These are phyloP conservation scores for Margarornis squamiger DNA, from an alignment of 2,797 vertebrate species.

Conservation along the genomic window DNA sequence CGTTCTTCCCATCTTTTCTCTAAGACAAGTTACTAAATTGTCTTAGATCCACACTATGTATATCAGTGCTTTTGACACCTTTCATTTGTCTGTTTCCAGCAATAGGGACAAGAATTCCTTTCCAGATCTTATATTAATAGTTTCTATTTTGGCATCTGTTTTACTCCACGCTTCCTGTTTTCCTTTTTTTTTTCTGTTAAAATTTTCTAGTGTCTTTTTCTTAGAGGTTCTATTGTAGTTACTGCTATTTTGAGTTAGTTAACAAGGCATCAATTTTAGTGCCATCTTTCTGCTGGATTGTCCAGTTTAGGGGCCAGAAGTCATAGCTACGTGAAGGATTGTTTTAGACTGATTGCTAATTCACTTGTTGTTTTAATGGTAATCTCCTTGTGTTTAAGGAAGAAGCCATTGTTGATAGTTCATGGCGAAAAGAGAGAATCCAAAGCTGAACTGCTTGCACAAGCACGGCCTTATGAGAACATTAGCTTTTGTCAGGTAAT, in stretches of 20 bases:
- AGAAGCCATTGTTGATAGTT: constrained; percentile 87
- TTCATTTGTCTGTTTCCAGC: background rate
- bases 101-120: background rate
- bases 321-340: background rate
- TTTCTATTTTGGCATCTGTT: background rate
- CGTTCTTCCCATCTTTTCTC: background rate
- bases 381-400: constrained; percentile 73
- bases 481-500: constrained; percentile 92
- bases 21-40: background rate
- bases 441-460: constrained; percentile 88
- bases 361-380: background rate
- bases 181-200: background rate
- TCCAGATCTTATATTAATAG: background rate
- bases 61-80: background rate
- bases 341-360: background rate
- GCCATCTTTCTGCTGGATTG: background rate
- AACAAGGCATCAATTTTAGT: background rate
- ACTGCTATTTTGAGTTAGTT: background rate
- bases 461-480: constrained; percentile 87
- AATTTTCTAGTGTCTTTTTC: background rate
- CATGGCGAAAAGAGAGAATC: constrained; percentile 95
- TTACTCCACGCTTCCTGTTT: background rate
- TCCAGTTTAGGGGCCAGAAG: background rate
- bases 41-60: background rate
- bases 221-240: background rate